Conservation (phyloP, 2,888 invertebrate species). For the Gari tellinella region DNA sequence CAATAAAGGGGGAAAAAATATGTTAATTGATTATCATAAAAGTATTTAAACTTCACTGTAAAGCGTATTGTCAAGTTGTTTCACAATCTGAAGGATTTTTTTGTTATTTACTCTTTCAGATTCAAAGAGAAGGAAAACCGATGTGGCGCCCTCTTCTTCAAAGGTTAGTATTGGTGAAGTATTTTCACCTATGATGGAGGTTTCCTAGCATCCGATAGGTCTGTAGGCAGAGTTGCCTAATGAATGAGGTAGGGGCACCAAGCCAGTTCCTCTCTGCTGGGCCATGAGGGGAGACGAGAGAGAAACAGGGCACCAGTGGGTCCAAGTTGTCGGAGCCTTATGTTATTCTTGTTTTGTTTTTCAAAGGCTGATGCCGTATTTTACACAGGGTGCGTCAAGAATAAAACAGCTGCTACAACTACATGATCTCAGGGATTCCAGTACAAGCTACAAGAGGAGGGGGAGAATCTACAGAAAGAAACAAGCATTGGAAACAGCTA, state of each 20-base stretch:
- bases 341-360: slow-evolving; percentile 19
- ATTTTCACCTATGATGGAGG: slow-evolving; percentile 64
- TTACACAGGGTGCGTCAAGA: slow-evolving; percentile 16
- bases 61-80: no score
- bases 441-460: no score
- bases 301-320: no score
- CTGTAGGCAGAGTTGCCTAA: neutral
- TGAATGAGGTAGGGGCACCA: neutral
- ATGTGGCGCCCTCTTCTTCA: slow-evolving; percentile 70
- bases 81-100: no score
- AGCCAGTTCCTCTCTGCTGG: slow-evolving; percentile 1
- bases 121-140: slow-evolving; percentile 72
- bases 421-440: no score
- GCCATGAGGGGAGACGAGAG: neutral
- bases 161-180: slow-evolving; percentile 81
- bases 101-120: slow-evolving; percentile 59
- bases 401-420: neutral
- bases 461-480: no score
- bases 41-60: no score
- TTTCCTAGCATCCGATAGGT: slow-evolving; percentile 53
- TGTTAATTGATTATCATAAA: no score
- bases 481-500: no score
- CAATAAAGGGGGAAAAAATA: no score
- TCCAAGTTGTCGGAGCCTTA: no score
- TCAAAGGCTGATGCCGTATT: slow-evolving; percentile 26